Evolutionary conservation across 2,113 vertebrate species (phyloP), one percentile per base, ranked within the genome.

Genomic region (Cavia aperea): DNA sequence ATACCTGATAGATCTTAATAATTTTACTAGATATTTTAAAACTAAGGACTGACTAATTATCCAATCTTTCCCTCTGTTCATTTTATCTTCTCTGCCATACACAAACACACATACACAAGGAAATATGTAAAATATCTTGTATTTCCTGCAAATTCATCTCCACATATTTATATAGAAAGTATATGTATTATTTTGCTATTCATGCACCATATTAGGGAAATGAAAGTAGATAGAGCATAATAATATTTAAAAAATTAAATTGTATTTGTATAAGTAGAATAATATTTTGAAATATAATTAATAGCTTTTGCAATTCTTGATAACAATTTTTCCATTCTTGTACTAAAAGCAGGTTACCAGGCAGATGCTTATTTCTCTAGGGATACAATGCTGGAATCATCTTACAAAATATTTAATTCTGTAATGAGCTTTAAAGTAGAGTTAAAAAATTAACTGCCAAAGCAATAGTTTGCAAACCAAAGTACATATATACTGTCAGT

Each of bases 201-300:
- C 49, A n/a, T 49, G 31, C 43, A 36, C 14, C 15, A 82, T 81
- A 43, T 78, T 26, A 91, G 51, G 49, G 58, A 86, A 60, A 88
- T 54, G 8, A 70, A 63, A 36, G 1, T 82, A 15, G 66, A 18
- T 89, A 86, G 9, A 82, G 1, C 26, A 92, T 58, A 92, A 88
- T 73, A 39, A 86, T 7, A 75, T 36, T 89, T 63, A 8, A 73
- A 78, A 65, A 88, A 23, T 11, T 87, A 1, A 72, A 75, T 63
- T 43, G 4, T 77, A 29, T 78, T 4, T 83, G 21, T 51, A 14
- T 82, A 77, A 68, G 21, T n/a, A 14, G 31, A 79, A 77, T 60
- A 86, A 58, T 51, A 62, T 68, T 95, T 91, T 93, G 14, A 86
- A 91, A 91, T 79, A 43, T n/a, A 84, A 86, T 60, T 63, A 46